Percentiles rank a stretch among this genome's conserved stretches.
phyloP scores from a whole-genome alignment of 2,888 invertebrate genomes.

The Gastrophysa polygoni region DNA sequence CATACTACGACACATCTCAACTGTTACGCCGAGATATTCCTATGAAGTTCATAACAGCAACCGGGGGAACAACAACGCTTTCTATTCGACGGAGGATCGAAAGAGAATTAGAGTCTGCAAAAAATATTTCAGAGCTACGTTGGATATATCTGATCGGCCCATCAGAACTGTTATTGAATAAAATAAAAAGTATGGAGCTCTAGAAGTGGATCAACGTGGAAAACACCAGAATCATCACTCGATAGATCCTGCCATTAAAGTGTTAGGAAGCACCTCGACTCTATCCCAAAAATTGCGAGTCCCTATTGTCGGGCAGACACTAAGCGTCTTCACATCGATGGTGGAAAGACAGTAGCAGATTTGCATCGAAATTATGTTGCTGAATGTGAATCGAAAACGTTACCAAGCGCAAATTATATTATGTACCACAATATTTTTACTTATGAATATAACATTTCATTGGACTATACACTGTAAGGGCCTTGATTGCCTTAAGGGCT shows the following conservation, averaged over 20 bases:
- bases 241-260: background rate
- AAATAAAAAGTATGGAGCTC: background rate
- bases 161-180: conserved; percentile 11
- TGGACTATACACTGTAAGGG: no score
- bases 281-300: background rate
- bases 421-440: conserved; percentile 11
- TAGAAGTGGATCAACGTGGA: background rate
- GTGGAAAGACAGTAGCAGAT: conserved; percentile 13
- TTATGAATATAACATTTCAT: conserved; percentile 6
- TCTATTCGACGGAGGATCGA: conserved; percentile 9
- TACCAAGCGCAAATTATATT: conserved; percentile 10
- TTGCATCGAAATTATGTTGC: conserved; percentile 15
- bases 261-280: background rate
- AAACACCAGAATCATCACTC: background rate
- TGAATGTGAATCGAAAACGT: conserved; percentile 3
- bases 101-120: conserved; percentile 12
- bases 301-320: background rate
- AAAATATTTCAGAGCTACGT: conserved; percentile 11
- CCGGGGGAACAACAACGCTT: conserved; percentile 14
- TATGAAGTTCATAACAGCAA: conserved; percentile 12
- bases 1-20: conserved; percentile 3
- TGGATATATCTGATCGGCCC: conserved; percentile 12
- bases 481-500: no score
- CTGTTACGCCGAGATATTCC: conserved; percentile 12
- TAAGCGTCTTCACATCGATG: conserved; percentile 3